Conservation (phyloP, 1,140 invertebrate genomes). For the Pissodes strobi region DNA sequence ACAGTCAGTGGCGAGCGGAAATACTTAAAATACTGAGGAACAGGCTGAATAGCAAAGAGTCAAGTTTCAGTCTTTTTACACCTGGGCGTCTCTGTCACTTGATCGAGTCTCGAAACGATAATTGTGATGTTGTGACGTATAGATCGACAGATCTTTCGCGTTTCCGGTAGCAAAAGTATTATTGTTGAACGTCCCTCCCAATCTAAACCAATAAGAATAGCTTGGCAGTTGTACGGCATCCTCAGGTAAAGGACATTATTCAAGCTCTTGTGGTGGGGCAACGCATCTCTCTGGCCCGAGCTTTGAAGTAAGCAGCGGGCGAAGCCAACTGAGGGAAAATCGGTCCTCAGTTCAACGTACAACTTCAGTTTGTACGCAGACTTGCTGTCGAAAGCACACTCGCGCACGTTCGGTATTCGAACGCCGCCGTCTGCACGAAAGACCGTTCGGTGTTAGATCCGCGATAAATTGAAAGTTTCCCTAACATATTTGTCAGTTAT, state of each 20-base stretch:
- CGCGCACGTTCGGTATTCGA: conserved; percentile 27
- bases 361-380: conserved; percentile 33
- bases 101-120: conserved; percentile 28
- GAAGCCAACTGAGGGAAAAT: conserved; percentile 20
- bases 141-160: conserved; percentile 36
- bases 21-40: conserved; percentile 16
- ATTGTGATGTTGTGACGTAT: conserved; percentile 37
- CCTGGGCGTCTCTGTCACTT: conserved; percentile 37
- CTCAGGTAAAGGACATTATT: conserved; percentile 34
- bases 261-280: conserved; percentile 26
- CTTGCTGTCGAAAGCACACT: conserved; percentile 8
- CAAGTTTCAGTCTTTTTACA: conserved; percentile 28
- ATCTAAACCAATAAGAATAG: conserved; percentile 39
- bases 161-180: conserved; percentile 36
- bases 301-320: conserved; percentile 13
- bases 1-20: conserved; percentile 18
- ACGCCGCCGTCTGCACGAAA: conserved; percentile 12
- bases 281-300: conserved; percentile 22
- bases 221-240: conserved; percentile 26
- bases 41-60: conserved; percentile 3
- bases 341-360: conserved; percentile 27
- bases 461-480: conserved; percentile 26
- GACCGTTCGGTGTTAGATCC: conserved; percentile 11
- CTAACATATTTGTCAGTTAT: conserved; percentile 20
- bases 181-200: conserved; percentile 35